These are phyloP conservation scores for Tachina fera DNA, from an alignment of 2,888 invertebrate species.

Conservation along the genomic window DNA sequence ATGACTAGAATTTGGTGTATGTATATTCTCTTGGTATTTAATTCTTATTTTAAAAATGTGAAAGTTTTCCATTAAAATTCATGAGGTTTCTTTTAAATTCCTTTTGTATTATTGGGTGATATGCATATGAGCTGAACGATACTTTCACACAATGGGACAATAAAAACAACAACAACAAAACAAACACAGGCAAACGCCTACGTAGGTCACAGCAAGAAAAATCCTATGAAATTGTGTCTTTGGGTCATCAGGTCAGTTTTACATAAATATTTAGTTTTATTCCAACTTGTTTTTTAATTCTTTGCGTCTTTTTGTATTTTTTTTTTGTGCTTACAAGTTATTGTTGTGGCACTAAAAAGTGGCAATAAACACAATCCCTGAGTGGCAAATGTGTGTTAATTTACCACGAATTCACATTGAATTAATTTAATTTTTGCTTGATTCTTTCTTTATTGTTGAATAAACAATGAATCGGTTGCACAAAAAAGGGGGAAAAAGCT, in stretches of 20 bases:
- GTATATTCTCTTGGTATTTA: not conserved
- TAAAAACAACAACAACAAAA: constrained; percentile 9
- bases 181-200: constrained; percentile 13
- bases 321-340: not conserved
- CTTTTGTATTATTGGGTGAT: not conserved
- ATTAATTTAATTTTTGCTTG: constrained; percentile 60
- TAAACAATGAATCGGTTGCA: constrained; percentile 57
- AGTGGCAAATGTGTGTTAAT: constrained; percentile 68
- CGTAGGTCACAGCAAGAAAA: not conserved
- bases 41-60: not conserved
- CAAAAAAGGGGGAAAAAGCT: too few species aligned
- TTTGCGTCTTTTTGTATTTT: too few species aligned
- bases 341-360: constrained; percentile 44
- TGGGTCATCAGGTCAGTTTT: constrained; percentile 67
- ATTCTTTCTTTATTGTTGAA: constrained; percentile 58
- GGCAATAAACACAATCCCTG: constrained; percentile 49
- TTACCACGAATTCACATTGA: constrained; percentile 69
- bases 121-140: constrained; percentile 28
- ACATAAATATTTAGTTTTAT: constrained; percentile 35
- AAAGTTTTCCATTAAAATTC: constrained; percentile 48
- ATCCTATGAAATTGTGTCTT: constrained; percentile 58
- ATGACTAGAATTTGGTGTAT: constrained; percentile 15
- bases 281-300: constrained; percentile 13
- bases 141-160: constrained; percentile 20
- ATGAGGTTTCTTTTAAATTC: constrained; percentile 38